Conservation (phyloP, 2,888 invertebrate genomes). For the Yponomeuta cagnagella region DNA sequence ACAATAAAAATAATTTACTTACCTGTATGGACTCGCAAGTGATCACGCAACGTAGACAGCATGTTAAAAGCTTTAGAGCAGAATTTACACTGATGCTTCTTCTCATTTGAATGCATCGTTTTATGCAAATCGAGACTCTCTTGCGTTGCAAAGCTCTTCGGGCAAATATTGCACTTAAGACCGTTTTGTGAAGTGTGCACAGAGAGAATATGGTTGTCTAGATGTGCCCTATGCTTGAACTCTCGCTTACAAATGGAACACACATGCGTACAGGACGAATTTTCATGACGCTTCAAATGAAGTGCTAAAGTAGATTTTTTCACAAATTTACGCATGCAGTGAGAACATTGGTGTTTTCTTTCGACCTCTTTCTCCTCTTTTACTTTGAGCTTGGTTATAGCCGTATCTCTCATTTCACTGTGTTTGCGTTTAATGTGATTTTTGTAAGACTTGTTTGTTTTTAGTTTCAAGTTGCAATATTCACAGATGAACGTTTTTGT, state of each 20-base stretch:
- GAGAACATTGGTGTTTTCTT: conserved; percentile 40
- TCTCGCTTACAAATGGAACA: conserved; percentile 63
- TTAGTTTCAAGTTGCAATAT: background rate
- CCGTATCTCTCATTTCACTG: background rate
- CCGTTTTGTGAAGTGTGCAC: conserved; percentile 61
- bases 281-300: conserved; percentile 50
- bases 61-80: conserved; percentile 65
- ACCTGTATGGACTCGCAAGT: conserved; percentile 47
- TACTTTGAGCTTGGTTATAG: conserved; percentile 13
- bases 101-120: conserved; percentile 58
- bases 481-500: background rate
- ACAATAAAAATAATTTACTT: too few relatives aligned
- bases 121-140: conserved; percentile 61
- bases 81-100: conserved; percentile 66
- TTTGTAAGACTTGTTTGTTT: background rate
- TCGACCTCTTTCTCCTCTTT: conserved; percentile 19
- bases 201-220: conserved; percentile 69
- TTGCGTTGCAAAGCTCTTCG: conserved; percentile 50
- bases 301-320: conserved; percentile 42
- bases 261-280: conserved; percentile 36
- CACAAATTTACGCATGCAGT: conserved; percentile 54
- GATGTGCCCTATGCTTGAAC: conserved; percentile 72
- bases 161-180: conserved; percentile 63
- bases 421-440: conserved; percentile 6
- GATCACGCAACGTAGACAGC: conserved; percentile 75